These are phyloP conservation scores for Trematomus bernacchii DNA, from an alignment of 2,797 vertebrate genomes.

Conservation along the genomic window DNA sequence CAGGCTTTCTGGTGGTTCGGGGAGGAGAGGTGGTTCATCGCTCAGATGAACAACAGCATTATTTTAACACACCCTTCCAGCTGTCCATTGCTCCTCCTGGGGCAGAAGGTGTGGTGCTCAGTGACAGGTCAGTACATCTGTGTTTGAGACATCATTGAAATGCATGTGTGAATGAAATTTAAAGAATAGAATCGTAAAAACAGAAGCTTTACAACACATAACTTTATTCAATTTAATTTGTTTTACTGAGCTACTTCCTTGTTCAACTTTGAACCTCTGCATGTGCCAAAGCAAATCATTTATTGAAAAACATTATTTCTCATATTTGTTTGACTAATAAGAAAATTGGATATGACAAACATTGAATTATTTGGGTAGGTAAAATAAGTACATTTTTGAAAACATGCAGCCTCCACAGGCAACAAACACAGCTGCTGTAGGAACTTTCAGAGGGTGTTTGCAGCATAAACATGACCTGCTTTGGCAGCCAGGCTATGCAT, in stretches of 20 bases:
- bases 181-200: not conserved
- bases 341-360: too few species aligned
- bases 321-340: too few species aligned
- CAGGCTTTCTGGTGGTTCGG: constrained; percentile 96
- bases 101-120: constrained; percentile 95
- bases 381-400: not conserved
- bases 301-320: too few species aligned
- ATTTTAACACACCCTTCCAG: constrained; percentile 98
- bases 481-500: accelerated
- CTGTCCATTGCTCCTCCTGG: constrained; percentile 96
- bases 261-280: not conserved
- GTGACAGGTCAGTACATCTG: constrained; percentile 90
- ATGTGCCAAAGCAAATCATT: not conserved
- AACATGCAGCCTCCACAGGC: not conserved
- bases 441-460: constrained; percentile 21
- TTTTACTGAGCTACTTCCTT: not conserved
- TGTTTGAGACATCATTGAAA: not conserved
- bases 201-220: not conserved
- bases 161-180: not conserved
- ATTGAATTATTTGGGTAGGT: too few species aligned
- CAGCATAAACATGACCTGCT: constrained; percentile 22
- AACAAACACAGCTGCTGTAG: not conserved
- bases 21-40: constrained; percentile 98
- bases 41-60: constrained; percentile 93
- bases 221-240: too few species aligned